Base-by-base conservation (phyloP, 2,888 invertebrate species). In the Meteorus colon region DNA sequence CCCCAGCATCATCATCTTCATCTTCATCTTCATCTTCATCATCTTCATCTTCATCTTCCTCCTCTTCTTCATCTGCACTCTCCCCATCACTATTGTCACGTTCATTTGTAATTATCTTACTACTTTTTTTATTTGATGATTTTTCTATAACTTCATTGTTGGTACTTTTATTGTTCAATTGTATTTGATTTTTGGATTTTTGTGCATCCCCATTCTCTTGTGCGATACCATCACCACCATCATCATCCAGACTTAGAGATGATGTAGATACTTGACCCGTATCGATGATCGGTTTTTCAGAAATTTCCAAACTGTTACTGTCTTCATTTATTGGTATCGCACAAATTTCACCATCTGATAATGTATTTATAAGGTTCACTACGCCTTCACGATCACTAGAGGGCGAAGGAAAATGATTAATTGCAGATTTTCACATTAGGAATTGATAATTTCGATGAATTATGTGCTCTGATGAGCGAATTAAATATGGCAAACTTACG, bases 301-400 rank as follows among this genome's bases (percentile, higher is more conserved):
- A 82, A 62, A 85, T 90, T 83, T 92, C 91, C 78, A 91, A 89
- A 81, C 93, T 93, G 84, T 93, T 94, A 81, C 93, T 93, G 77
- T 94, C 94, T 84, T 93, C 93, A 19, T 92, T 91, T 65, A 92
- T 90, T 31, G 92, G 91, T 77, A 92, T 87, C 77, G 92, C 92
- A 31, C 92, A 92, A 77, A 93, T 93, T 85, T 96, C 95, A 24
- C 94, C 95, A 84, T 92, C 92, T 74, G 93, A 94, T 71, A 97
- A 90, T 79, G 94, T 93, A 62, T 92, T 91, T 87, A 98, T 96
- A 48, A 98, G 91, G 86, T 93, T 92, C 10, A 95, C 94, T 82
- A 98, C 91, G 82, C 96, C 96, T 81, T 95, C 95, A 80, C 96
- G 91, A 90, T 93, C 93, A 89, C 97, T 96, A 86, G 71, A 79